A percentile compares a stretch with the other conserved stretches of the same genome.
These are phyloP conservation scores for Rhagonycha fulva DNA, from an alignment of 2,888 invertebrate genomes.

Conservation along the genomic window DNA sequence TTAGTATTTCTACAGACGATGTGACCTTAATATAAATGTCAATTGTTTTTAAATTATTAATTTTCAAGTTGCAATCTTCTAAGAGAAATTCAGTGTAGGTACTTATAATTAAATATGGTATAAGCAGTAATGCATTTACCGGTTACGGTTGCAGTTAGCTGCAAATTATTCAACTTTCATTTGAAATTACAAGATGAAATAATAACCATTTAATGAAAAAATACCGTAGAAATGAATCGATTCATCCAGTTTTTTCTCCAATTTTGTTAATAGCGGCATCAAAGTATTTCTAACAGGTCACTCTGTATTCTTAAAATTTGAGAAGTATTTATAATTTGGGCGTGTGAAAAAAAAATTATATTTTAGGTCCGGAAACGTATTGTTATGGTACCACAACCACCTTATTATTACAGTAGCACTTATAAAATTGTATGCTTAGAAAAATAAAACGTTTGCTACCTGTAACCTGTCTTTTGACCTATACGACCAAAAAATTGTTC, in stretches of 20 bases:
- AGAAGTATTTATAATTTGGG: conserved; percentile 1
- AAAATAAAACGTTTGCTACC: conserved; percentile 17
- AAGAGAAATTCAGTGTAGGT: neutral
- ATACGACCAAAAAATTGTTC: conserved; percentile 4
- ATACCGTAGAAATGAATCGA: neutral
- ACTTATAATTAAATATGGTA: neutral
- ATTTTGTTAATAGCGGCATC: neutral
- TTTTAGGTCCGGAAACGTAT: conserved; percentile 28
- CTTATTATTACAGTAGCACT: conserved; percentile 19
- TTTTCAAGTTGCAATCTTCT: neutral
- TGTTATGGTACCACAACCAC: conserved; percentile 17
- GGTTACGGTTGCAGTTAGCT: neutral
- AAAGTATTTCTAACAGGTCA: neutral
- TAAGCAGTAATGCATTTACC: neutral
- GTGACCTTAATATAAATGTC: neutral
- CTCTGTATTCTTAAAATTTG: neutral
- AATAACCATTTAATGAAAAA: neutral
- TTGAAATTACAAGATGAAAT: neutral
- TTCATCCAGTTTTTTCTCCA: neutral
- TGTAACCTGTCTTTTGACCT: conserved; percentile 9
- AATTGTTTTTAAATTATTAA: neutral
- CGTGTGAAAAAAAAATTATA: conserved; percentile 16
- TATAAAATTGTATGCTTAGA: conserved; percentile 15
- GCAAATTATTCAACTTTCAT: neutral
- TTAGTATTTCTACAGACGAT: too few species aligned